A percentile compares a stretch with the other conserved stretches of the same genome.
Conservation (phyloP, 2,888 invertebrate genomes). For the Cheilosia vernalis region DNA sequence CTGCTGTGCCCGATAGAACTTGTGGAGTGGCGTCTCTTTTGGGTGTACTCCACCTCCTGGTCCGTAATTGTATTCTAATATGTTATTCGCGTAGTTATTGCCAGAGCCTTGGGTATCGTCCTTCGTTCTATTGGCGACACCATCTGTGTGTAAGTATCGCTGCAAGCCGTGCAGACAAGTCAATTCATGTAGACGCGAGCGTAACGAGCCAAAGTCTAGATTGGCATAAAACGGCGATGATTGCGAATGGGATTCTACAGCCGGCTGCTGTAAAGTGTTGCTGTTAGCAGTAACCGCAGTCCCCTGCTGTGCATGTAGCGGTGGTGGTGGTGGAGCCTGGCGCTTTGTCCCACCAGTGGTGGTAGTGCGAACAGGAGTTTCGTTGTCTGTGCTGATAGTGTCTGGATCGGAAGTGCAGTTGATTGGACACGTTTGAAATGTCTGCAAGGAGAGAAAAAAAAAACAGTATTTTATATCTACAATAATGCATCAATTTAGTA, state of each 20-base stretch:
- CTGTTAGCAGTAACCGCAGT: slow-evolving; percentile 66
- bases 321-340: slow-evolving; percentile 75
- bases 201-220: slow-evolving; percentile 86
- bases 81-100: slow-evolving; percentile 82
- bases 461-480: not conserved
- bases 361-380: slow-evolving; percentile 79
- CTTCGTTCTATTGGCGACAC: slow-evolving; percentile 76
- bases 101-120: slow-evolving; percentile 76
- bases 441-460: slow-evolving; percentile 84
- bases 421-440: slow-evolving; percentile 88
- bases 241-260: slow-evolving; percentile 25
- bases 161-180: slow-evolving; percentile 82
- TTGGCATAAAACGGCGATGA: slow-evolving; percentile 81
- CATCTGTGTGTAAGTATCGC: slow-evolving; percentile 79
- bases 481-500: not conserved
- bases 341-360: slow-evolving; percentile 76
- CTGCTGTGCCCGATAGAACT: slow-evolving; percentile 83
- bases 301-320: slow-evolving; percentile 72
- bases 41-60: slow-evolving; percentile 40
- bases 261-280: slow-evolving; percentile 52
- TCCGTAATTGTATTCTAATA: slow-evolving; percentile 82
- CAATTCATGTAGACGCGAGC: slow-evolving; percentile 87
- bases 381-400: slow-evolving; percentile 80
- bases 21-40: slow-evolving; percentile 82
- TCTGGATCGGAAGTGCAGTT: slow-evolving; percentile 82